phyloP scores from a whole-genome alignment of 2,888 invertebrate species.

The Selenia dentaria region DNA sequence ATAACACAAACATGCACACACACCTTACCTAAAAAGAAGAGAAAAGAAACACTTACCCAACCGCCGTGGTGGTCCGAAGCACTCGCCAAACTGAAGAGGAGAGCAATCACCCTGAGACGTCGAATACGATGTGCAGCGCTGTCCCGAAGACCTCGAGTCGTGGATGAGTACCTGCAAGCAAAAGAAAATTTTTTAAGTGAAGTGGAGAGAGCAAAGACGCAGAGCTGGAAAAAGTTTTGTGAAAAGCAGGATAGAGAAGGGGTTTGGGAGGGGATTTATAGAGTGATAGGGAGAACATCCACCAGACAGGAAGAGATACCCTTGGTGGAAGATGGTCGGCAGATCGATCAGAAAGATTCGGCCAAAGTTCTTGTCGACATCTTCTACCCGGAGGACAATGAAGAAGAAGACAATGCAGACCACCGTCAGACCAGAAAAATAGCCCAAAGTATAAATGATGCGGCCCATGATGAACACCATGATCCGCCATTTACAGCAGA shows the following conservation, averaged over 20 bases:
- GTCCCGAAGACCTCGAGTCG: constrained; percentile 7
- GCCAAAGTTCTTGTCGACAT: too few relatives aligned
- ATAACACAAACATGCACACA: too few relatives aligned
- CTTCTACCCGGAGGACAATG: neutral
- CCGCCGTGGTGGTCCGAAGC: neutral
- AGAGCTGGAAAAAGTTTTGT: constrained; percentile 27
- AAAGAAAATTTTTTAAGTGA: constrained; percentile 23
- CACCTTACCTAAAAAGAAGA: neutral
- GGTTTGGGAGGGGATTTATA: constrained; percentile 15
- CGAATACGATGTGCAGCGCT: neutral
- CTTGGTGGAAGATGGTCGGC: neutral
- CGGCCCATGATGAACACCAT: neutral
- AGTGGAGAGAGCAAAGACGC: constrained; percentile 7
- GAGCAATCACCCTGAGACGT: neutral
- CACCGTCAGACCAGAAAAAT: neutral
- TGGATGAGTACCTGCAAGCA: constrained; percentile 21
- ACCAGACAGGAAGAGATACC: constrained; percentile 2
- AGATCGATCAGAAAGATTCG: neutral
- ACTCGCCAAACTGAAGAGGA: neutral
- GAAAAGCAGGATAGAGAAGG: constrained; percentile 5
- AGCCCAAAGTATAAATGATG: neutral
- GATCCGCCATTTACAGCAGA: constrained; percentile 25
- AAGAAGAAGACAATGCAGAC: neutral
- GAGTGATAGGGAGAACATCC: neutral
- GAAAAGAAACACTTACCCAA: neutral